Evolutionary conservation across 1,140 invertebrate genomes (phyloP).

Genomic region (Papilio helenus): DNA sequence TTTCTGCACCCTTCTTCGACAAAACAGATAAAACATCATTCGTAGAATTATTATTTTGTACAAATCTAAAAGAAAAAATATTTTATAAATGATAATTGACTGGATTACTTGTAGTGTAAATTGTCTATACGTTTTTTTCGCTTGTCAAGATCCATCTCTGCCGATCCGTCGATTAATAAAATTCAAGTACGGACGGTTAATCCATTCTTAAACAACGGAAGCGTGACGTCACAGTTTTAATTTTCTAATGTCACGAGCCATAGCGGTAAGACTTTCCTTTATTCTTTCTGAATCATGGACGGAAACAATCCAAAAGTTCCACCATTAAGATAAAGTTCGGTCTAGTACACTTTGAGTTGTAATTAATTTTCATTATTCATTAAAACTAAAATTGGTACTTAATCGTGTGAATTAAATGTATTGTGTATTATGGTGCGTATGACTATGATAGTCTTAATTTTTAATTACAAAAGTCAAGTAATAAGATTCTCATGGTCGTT

Average conservation of each 20-base stretch:
- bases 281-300: slow-evolving; percentile 33
- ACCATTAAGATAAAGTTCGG: slow-evolving; percentile 53
- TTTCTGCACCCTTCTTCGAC: neutral
- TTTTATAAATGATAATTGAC: neutral
- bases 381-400: neutral
- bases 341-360: slow-evolving; percentile 44
- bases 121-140: slow-evolving; percentile 6
- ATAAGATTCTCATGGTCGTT: too few species aligned
- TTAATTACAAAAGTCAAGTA: too few species aligned
- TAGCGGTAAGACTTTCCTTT: slow-evolving; percentile 56
- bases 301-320: slow-evolving; percentile 45
- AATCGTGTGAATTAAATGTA: neutral
- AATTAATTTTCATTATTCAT: slow-evolving; percentile 32
- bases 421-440: neutral
- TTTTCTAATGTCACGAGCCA: slow-evolving; percentile 66
- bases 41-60: neutral
- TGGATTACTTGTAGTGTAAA: neutral
- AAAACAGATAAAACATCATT: neutral
- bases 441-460: too few species aligned
- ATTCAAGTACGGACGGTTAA: slow-evolving; percentile 55
- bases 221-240: slow-evolving; percentile 63
- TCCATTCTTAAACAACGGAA: slow-evolving; percentile 57
- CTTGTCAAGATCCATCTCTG: slow-evolving; percentile 24
- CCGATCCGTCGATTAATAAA: slow-evolving; percentile 60
- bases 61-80: neutral